A percentile compares a stretch with the other conserved stretches of the same genome.
phyloP scores from a whole-genome alignment of 2,113 vertebrate species.

The Calonectris borealis region DNA sequence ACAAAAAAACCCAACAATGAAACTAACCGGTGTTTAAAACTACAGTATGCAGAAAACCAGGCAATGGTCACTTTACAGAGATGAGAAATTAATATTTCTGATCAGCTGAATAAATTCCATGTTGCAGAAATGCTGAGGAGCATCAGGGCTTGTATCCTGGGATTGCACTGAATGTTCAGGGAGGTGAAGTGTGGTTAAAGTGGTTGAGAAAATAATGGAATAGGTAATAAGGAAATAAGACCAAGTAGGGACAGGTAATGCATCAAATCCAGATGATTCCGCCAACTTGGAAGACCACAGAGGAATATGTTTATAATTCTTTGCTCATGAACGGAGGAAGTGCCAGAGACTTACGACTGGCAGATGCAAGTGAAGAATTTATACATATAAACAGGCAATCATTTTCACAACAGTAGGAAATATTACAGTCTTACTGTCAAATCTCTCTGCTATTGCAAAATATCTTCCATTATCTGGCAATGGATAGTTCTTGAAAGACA shows the following conservation, averaged over 20 bases:
- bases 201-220: not conserved
- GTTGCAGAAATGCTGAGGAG: not conserved
- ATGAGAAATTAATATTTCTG: not conserved
- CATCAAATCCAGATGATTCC: not conserved
- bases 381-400: not conserved
- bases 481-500: not conserved
- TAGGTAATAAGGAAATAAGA: not conserved
- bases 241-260: not conserved
- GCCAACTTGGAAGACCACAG: not conserved
- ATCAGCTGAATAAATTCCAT: not conserved
- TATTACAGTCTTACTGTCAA: not conserved
- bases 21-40: not conserved
- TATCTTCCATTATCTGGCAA: not conserved
- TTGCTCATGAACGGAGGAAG: not conserved
- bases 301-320: not conserved
- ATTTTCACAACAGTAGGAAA: not conserved
- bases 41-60: not conserved
- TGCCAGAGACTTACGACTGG: not conserved
- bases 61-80: not conserved
- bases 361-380: not conserved
- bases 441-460: not conserved
- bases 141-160: not conserved
- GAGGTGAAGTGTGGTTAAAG: not conserved
- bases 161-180: not conserved
- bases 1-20: not conserved